Base-by-base conservation (phyloP, 2,113 vertebrate genomes). In the Tringa solitaria region DNA sequence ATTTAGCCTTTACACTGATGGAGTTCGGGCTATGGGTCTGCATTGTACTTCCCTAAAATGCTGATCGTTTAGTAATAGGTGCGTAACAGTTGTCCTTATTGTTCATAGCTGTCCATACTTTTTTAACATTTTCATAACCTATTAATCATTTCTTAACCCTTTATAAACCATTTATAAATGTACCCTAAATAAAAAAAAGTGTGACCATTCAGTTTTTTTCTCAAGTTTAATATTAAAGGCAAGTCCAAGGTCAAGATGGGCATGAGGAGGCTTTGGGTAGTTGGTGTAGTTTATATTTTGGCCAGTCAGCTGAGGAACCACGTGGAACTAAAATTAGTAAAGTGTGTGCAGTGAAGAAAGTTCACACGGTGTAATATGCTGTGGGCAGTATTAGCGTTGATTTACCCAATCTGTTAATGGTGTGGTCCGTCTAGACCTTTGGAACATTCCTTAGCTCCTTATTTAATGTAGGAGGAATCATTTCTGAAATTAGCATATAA, bases 381-480 rank as follows among this genome's bases (percentile, higher is more conserved):
- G 76, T 76, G 96, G 96, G 94, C 91, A 77, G 89, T 72, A 73
- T 79, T 84, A 77, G 68, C 72, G 14, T 82, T 60, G 93, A 95
- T 74, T 75, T 94, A 96, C 89, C 92, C 95, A 75, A 93, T 92
- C 96, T 91, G 96, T 95, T 94, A 88, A 78, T 90, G 93, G 81
- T 87, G 84, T 95, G 88, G 59, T 93, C 90, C 88, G 95, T 97
- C 70, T 87, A 70, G 98, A 98, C 97, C 98, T 98, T 98, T 98
- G 98, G 97, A 98, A 98, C 98, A 98, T 98, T 98, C 98, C 97
- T 97, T 65, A 90, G 95, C 86, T 93, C 87, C 92, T 94, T 95
- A 96, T 96, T 97, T 95, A 90, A 98, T 94, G 97, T 77, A 85
- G 95, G 94, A 97, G 96, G 97, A 97, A 89, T 96, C 88, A 87